Base-by-base conservation (phyloP, 2,113 vertebrate species). In the Myocastor coypus region DNA sequence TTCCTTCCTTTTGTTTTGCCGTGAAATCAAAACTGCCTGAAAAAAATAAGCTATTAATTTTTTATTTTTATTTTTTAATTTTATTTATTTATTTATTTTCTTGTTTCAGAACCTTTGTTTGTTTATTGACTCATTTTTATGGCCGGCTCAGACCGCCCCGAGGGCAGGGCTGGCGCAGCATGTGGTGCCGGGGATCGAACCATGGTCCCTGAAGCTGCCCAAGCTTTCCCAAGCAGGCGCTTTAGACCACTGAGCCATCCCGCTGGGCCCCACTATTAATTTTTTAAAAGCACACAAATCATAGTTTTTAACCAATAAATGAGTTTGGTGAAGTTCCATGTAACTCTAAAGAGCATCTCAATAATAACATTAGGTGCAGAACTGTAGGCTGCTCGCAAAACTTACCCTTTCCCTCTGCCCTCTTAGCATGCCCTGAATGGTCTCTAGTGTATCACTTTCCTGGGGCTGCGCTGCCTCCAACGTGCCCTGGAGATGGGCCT, bases 21-120 rank as follows among this genome's bases (percentile, higher is more conserved):
- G 12, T 83, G 42, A 94, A 68, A 37, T 61, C 81, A 88, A 94
- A 92, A 83, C 59, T 82, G 19, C 30, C 42, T 28, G 87, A 83
- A 78, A 57, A 57, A 11, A 80, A 46, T 68, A 87, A 61, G 91
- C 42, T 68, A 37, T 52, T 61, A 59, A 75, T 78, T n/a, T n/a
- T n/a, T n/a, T n/a, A n/a, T n/a, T n/a, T n/a, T n/a, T n/a, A n/a
- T n/a, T n/a, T n/a, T n/a, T n/a, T n/a, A n/a, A n/a, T n/a, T n/a
- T n/a, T n/a, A n/a, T n/a, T n/a, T n/a, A n/a, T n/a, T n/a, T n/a
- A n/a, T n/a, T n/a, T n/a, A n/a, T n/a, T n/a, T n/a, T n/a, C n/a
- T n/a, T n/a, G n/a, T n/a, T n/a, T n/a, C n/a, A n/a, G n/a, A n/a
- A n/a, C n/a, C n/a, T n/a, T n/a, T n/a, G n/a, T n/a, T n/a, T n/a